Percentiles rank a stretch among this genome's conserved stretches.
Conservation (phyloP, 2,888 invertebrate species). For the Aspidiotus destructor region DNA sequence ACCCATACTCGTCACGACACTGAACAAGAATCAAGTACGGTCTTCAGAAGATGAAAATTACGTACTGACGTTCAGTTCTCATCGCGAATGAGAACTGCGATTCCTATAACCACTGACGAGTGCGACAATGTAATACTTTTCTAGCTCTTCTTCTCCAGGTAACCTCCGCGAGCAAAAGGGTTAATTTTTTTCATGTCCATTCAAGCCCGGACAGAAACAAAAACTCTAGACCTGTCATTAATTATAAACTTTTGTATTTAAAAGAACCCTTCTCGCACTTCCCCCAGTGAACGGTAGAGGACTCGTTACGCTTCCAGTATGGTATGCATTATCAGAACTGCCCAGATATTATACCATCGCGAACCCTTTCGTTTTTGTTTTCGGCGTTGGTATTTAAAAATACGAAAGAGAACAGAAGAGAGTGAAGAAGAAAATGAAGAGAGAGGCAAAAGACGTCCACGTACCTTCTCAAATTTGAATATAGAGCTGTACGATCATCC, state of each 20-base stretch:
- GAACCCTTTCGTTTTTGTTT: constrained; percentile 20
- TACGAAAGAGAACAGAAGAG: constrained; percentile 3
- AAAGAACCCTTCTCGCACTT: constrained; percentile 11
- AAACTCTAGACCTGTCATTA: constrained; percentile 25
- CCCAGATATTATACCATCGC: constrained; percentile 11
- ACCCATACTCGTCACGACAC: too few species aligned
- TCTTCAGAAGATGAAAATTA: too few species aligned
- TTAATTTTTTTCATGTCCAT: constrained; percentile 28
- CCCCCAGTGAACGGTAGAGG: constrained; percentile 24
- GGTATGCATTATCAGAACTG: constrained; percentile 29
- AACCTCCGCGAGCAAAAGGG: constrained; percentile 10
- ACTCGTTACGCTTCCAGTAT: constrained; percentile 26
- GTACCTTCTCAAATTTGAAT: constrained; percentile 23
- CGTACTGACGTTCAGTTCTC: too few species aligned
- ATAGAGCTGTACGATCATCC: constrained; percentile 2
- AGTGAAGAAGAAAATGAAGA: not conserved
- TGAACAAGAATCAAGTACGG: too few species aligned
- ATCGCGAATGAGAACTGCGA: constrained; percentile 1
- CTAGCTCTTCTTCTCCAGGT: not conserved
- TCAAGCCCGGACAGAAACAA: constrained; percentile 25
- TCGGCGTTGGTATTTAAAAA: constrained; percentile 9
- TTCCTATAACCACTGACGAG: not conserved
- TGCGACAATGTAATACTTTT: not conserved
- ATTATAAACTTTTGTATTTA: constrained; percentile 30
- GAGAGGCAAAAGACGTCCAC: constrained; percentile 12